phyloP scores from a whole-genome alignment of 2,797 vertebrate species.

The Eulemur mongoz region DNA sequence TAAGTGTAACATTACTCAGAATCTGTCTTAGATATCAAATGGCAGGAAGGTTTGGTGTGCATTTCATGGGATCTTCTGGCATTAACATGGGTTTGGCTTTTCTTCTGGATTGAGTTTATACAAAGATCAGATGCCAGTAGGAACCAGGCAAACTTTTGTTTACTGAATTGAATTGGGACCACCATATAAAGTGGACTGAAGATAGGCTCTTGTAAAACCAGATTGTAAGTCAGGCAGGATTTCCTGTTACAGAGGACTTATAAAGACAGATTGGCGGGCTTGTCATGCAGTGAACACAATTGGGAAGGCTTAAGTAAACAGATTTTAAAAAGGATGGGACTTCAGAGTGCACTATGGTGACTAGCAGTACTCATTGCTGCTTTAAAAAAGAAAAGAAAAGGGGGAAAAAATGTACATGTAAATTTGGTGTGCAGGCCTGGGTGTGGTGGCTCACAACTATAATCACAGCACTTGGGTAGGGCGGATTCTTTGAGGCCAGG shows the following conservation, averaged over 20 bases:
- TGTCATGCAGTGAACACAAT: not conserved
- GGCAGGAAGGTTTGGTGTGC: not conserved
- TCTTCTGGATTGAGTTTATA: slow-evolving; percentile 1
- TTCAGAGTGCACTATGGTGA: not conserved
- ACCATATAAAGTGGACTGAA: not conserved
- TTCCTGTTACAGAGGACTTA: not conserved
- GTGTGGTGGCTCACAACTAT: not conserved
- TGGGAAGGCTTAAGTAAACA: not conserved
- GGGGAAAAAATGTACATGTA: not conserved
- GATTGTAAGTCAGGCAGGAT: not conserved
- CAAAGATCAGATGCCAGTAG: not conserved
- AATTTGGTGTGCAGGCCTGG: not conserved
- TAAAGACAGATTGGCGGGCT: not conserved
- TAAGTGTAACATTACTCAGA: not conserved
- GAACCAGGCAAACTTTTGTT: not conserved
- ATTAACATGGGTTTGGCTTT: not conserved
- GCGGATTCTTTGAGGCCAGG: not conserved
- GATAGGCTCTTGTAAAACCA: not conserved
- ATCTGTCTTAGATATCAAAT: not conserved
- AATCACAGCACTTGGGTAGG: not conserved
- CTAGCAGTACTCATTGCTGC: not conserved
- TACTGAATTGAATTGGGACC: slow-evolving; percentile 8
- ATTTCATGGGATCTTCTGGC: not conserved
- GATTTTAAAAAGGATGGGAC: not conserved
- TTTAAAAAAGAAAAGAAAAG: not conserved